Conservation (phyloP, 2,888 invertebrate genomes). For the Ganaspis brasiliensis region DNA sequence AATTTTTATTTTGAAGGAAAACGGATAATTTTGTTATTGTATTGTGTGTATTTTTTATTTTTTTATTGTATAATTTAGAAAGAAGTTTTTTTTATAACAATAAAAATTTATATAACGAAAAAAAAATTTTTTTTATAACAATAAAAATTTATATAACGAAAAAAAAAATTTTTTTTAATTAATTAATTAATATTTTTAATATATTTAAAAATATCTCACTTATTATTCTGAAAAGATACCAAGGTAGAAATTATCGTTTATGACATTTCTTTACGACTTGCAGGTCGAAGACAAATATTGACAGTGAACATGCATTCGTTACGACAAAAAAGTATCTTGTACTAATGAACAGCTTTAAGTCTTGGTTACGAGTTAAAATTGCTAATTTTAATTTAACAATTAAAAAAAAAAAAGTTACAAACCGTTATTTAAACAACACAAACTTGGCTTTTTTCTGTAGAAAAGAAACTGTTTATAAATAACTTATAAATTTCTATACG, state of each 20-base stretch:
- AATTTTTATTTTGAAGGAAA: background rate
- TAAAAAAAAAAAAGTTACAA: background rate
- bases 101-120: too few species aligned
- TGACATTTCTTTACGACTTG: constrained; percentile 35
- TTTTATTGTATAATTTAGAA: too few species aligned
- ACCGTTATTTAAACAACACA: background rate
- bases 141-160: background rate
- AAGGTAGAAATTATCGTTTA: constrained; percentile 20
- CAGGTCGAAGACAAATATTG: constrained; percentile 34
- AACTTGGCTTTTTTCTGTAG: background rate
- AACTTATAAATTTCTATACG: too few species aligned
- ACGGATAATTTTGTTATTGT: too few species aligned
- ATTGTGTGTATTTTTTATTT: too few species aligned
- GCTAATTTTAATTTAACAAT: background rate
- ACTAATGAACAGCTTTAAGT: background rate
- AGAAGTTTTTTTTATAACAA: too few species aligned
- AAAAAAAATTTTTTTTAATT: background rate
- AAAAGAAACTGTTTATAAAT: too few species aligned
- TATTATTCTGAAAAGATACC: background rate
- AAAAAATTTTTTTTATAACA: too few species aligned
- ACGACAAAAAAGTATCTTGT: constrained; percentile 3
- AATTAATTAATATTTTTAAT: background rate
- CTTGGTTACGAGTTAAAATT: constrained; percentile 6
- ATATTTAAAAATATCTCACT: too few species aligned
- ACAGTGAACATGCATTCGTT: background rate